Conservation (phyloP, 1,140 invertebrate species). For the Euura saliciscinereae region DNA sequence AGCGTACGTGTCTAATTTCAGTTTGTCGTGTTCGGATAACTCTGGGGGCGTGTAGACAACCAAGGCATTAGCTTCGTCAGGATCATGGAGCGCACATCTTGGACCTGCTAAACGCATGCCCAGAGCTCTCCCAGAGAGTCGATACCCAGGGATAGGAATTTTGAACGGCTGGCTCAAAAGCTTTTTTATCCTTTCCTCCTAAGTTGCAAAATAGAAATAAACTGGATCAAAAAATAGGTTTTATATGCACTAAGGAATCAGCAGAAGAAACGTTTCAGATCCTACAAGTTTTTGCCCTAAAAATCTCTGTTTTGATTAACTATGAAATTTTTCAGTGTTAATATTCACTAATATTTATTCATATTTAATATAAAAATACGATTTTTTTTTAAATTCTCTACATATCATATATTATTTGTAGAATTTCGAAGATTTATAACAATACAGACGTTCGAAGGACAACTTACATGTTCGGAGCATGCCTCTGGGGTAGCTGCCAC, state of each 20-base stretch:
- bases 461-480: constrained; percentile 55
- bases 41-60: constrained; percentile 88
- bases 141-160: constrained; percentile 93
- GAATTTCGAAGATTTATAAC: too few species aligned
- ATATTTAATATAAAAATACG: constrained; percentile 12
- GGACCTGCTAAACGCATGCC: constrained; percentile 75
- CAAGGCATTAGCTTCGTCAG: constrained; percentile 90
- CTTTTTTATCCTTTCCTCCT: constrained; percentile 82
- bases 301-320: too few species aligned
- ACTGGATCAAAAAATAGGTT: constrained; percentile 12
- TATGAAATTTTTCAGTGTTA: too few species aligned
- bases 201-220: constrained; percentile 36
- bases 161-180: constrained; percentile 91
- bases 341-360: too few species aligned
- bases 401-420: too few species aligned
- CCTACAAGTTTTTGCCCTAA: too few species aligned
- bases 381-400: constrained; percentile 11
- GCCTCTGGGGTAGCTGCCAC: constrained; percentile 42
- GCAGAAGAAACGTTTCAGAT: constrained; percentile 12
- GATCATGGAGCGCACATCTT: constrained; percentile 87
- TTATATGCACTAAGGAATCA: constrained; percentile 13
- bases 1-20: constrained; percentile 74
- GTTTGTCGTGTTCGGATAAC: constrained; percentile 81
- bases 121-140: constrained; percentile 72
- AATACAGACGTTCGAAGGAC: too few species aligned